Percentiles rank a stretch among this genome's conserved stretches.
These are phyloP conservation scores for Agrilus planipennis DNA, from an alignment of 1,140 invertebrate genomes.

Conservation along the genomic window DNA sequence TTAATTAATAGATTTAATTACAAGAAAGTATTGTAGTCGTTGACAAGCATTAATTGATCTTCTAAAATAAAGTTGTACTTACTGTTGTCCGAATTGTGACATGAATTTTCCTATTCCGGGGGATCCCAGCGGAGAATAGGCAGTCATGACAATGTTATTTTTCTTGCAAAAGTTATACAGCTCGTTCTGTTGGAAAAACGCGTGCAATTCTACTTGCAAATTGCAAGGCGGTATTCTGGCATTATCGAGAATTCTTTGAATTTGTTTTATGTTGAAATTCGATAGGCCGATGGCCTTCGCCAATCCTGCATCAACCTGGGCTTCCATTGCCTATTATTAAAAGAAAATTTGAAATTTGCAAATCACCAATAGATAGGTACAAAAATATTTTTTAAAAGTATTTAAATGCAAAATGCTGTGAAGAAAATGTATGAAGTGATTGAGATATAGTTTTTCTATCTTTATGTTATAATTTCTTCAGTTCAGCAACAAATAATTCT, in stretches of 20 bases:
- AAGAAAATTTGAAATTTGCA: not conserved
- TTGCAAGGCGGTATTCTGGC: constrained; percentile 55
- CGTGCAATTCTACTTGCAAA: constrained; percentile 70
- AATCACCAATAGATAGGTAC: too few relatives aligned
- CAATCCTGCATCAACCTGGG: constrained; percentile 51
- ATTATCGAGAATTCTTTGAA: constrained; percentile 49
- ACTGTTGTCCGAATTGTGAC: constrained; percentile 32
- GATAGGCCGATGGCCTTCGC: constrained; percentile 62
- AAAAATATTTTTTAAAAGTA: too few relatives aligned
- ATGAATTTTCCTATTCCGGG: constrained; percentile 44
- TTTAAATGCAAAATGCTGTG: too few relatives aligned
- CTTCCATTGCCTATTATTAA: constrained; percentile 56
- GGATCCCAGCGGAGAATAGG: constrained; percentile 73
- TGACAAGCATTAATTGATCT: not conserved
- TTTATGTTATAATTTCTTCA: too few relatives aligned
- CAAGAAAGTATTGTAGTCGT: too few relatives aligned
- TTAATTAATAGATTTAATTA: too few relatives aligned
- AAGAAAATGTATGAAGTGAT: too few relatives aligned
- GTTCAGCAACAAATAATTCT: too few relatives aligned
- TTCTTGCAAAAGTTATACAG: constrained; percentile 61
- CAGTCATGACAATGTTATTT: constrained; percentile 62
- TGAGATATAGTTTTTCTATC: too few relatives aligned
- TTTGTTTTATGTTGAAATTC: constrained; percentile 66
- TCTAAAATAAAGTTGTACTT: constrained; percentile 14
- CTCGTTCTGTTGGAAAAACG: constrained; percentile 67